Evolutionary conservation across 2,888 invertebrate genomes (phyloP), one percentile per base, ranked within the genome.

Genomic region (Archips crataeganus): DNA sequence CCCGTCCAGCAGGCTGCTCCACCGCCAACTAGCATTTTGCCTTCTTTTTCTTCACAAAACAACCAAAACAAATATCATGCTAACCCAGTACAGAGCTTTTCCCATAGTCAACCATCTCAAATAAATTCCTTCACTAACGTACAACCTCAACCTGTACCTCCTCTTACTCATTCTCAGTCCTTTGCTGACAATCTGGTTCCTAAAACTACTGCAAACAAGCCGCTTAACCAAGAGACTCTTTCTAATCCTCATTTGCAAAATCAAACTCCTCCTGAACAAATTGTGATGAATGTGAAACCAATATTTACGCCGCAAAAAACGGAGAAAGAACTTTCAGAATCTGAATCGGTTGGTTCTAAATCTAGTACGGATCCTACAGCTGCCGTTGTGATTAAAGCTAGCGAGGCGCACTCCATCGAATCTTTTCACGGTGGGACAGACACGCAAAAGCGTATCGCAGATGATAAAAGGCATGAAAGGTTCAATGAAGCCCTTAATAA

Each of bases 401-500:
- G 77, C 71, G 92, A 93, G 77, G 77, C 83, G 57, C 82, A 81
- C 78, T 80, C 87, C 68, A 78, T 79, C 39, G 93, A 93, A 82
- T 84, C 84, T 81, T 84, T 84, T 74, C 88, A 85, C 70, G 80
- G 75, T 74, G 80, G 76, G 76, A 74, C 78, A 64, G 90, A 90
- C 75, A 75, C 82, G 73, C 86, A 87, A 77, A 93, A 91, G 79
- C 83, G 89, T 72, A 71, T 81, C 70, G 69, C 77, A 57, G 93
- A 93, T 69, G 92, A 92, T 68, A 92, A 91, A 82, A 90, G 89
- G 78, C 85, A 80, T 75, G 93, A 93, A 75, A 82, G 86, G 77
- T 87, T 87, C 75, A 87, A 94, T 80, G 93, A 92, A 65, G 88
- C 90, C 74, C 80, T 90, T 23, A 95, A 94, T 76, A 91, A 93